A percentile compares a stretch with the other conserved stretches of the same genome.
Conservation (phyloP, 2,888 invertebrate species). For the Macrostomum cliftonense region DNA sequence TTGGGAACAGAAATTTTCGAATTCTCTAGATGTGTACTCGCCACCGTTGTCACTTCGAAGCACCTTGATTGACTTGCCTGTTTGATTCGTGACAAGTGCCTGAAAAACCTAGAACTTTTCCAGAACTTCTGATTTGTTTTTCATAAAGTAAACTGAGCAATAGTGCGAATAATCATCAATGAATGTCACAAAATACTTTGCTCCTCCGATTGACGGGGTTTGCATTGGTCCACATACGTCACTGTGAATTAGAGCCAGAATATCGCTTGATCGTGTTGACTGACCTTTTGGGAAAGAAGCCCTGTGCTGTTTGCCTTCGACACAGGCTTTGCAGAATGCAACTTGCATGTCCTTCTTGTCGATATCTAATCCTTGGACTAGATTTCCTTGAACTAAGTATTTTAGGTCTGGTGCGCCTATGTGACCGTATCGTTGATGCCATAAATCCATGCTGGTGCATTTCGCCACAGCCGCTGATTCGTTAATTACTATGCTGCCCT, state of each 20-base stretch:
- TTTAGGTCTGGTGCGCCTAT: too few species aligned
- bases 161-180: constrained; percentile 12
- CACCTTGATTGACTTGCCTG: constrained; percentile 7
- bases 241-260: constrained; percentile 3
- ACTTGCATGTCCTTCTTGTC: too few species aligned
- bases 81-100: constrained; percentile 5
- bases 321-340: too few species aligned
- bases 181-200: constrained; percentile 12
- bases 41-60: constrained; percentile 11
- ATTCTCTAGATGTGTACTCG: constrained; percentile 11
- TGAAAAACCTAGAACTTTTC: constrained; percentile 11
- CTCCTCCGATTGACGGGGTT: constrained; percentile 8
- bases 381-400: too few species aligned
- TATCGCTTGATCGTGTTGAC: too few species aligned
- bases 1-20: neutral
- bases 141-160: constrained; percentile 6
- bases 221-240: constrained; percentile 8
- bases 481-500: too few species aligned
- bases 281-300: too few species aligned
- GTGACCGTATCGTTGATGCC: too few species aligned
- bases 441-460: too few species aligned
- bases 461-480: too few species aligned
- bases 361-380: too few species aligned
- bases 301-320: too few species aligned
- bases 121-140: constrained; percentile 8